Evolutionary conservation across 2,113 vertebrate species (phyloP), one percentile per base, ranked within the genome.

Genomic region (Erythrolamprus reginae): DNA sequence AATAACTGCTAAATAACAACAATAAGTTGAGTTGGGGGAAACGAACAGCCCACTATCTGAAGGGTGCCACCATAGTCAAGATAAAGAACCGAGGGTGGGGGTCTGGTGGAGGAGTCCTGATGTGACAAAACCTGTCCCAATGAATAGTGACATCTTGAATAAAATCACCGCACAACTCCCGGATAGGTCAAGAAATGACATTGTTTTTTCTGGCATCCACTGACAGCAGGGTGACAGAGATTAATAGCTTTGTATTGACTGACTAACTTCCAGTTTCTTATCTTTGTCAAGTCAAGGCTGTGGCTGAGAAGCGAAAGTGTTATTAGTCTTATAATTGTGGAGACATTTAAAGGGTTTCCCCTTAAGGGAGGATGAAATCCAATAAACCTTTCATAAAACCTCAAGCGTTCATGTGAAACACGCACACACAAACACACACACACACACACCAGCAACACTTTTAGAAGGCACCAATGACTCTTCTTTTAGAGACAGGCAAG

Each of bases 301-400:
- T 96, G 97, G 98, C 98, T 97, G 96, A 97, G 97, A 98, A 97
- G 98, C 97, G 97, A 97, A 96, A 98, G 97, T 98, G 98, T 98
- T 99, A 99, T 99, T 99, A 98, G 98, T 98, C 97, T 98, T 98
- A 98, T 99, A 99, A 99, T 99, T 99, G 98, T 97, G 95, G 97
- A 98, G 98, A 98, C 98, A 98, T 99, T 99, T 99, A 99, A 99
- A 99, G 98, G 98, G 98, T 98, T 98, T 98, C 97, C 98, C 98
- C 98, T 99, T 97, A 98, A 98, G 99, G 98, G 98, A 98, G 95
- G 96, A 96, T 96, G 96, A 98, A 98, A 99, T 99, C 98, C 98
- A 99, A 99, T 99, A 99, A 99, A 98, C 97, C 98, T 98, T 98
- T 98, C 98, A 98, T 98, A 97, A 98, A 98, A 97, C 96, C 97